A percentile compares a stretch with the other conserved stretches of the same genome.
phyloP scores from a whole-genome alignment of 2,888 invertebrate genomes.

The Diogma glabrata region DNA sequence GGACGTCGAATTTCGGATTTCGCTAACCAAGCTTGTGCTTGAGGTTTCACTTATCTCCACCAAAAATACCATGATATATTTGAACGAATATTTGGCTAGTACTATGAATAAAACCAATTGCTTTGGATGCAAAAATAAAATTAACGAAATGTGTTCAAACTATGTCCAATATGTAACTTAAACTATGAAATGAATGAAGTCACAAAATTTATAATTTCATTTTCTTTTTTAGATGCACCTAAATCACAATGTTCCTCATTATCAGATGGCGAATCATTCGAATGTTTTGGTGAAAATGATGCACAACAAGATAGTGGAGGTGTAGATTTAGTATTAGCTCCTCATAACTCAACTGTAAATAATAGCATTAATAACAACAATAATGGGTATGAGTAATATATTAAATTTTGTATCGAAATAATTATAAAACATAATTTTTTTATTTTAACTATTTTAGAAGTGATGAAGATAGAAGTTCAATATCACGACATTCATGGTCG shows the following conservation, averaged over 20 bases:
- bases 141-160: too few relatives aligned
- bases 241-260: constrained; percentile 43
- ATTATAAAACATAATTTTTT: not conserved
- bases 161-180: too few relatives aligned
- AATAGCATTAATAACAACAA: too few relatives aligned
- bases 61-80: too few relatives aligned
- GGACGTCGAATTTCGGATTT: too few relatives aligned
- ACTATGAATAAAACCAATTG: too few relatives aligned
- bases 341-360: constrained; percentile 32
- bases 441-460: constrained; percentile 24
- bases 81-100: too few relatives aligned
- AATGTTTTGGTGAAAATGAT: constrained; percentile 61
- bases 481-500: constrained; percentile 74
- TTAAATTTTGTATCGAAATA: not conserved
- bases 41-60: too few relatives aligned
- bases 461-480: constrained; percentile 45
- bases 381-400: constrained; percentile 18
- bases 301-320: constrained; percentile 22
- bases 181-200: too few relatives aligned
- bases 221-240: constrained; percentile 25
- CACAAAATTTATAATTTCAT: too few relatives aligned
- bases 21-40: too few relatives aligned
- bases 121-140: too few relatives aligned
- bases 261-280: constrained; percentile 71
- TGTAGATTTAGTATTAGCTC: constrained; percentile 35